Percentiles rank a stretch among this genome's conserved stretches.
Conservation (phyloP, 2,113 vertebrate genomes). For the Labeo rohita region DNA sequence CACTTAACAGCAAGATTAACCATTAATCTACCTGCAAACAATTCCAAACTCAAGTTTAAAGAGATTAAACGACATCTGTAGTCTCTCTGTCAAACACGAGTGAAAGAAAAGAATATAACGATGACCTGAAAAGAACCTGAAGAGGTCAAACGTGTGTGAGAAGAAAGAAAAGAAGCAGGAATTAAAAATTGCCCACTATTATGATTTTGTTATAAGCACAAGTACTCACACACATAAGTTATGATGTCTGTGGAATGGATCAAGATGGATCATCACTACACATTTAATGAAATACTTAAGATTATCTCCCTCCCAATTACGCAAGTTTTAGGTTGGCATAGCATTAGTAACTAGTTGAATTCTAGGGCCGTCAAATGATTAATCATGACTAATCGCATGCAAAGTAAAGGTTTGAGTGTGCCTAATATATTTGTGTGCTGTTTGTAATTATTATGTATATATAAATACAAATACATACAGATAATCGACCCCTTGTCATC, state of each 20-base stretch:
- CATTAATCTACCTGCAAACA: slow-evolving; percentile 11
- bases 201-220: neutral
- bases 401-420: too few relatives aligned
- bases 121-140: neutral
- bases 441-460: too few relatives aligned
- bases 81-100: neutral
- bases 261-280: neutral
- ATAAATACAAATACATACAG: too few relatives aligned
- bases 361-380: too few relatives aligned
- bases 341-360: neutral
- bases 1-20: slow-evolving; percentile 18
- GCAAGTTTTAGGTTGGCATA: neutral
- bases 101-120: neutral
- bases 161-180: neutral
- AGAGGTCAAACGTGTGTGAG: neutral
- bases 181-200: neutral
- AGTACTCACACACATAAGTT: neutral
- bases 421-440: too few relatives aligned
- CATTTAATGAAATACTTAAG: neutral
- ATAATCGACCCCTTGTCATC: too few relatives aligned
- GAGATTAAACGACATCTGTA: neutral
- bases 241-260: neutral
- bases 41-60: slow-evolving; percentile 15
- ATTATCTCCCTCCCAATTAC: neutral
- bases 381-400: too few relatives aligned